Evolutionary conservation across 2,113 vertebrate species (phyloP), one percentile per base, ranked within the genome.

Genomic region (Aspidoscelis tigris): DNA sequence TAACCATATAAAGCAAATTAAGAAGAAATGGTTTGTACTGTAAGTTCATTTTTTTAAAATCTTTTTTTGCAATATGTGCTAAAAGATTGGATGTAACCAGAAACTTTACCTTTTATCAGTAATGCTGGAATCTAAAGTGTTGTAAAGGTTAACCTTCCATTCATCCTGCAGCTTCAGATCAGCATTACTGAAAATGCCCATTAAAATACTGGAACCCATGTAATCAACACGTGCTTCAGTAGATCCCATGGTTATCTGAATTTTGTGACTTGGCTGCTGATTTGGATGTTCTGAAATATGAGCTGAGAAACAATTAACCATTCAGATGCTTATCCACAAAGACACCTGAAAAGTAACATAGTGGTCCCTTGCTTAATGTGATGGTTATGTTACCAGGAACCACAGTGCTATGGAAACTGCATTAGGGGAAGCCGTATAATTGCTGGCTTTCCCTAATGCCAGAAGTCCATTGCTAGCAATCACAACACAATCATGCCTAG

Each of bases 241-340:
- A n/a, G 99, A 99, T 81, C 99, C 99, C 98, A 99, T 98, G 10
- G 99, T 99, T 93, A 99, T 98, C 91, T 99, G 98, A 92, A 99
- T 99, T 95, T 99, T 99, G 87, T 99, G 99, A 93, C 95, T 98
- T 83, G 99, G 99, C 80, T 99, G 98, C 89, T 99, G 98, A 93
- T 98, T 99, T 21, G 98, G 99, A 87, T 99, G 99, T 91, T 99
- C 98, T 4, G 98, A 99, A 95, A 99, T 99, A 93, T 99, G 98
- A 85, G 97, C 99, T 99, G 69, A 41, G 93, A 92, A 0, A 90
- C 66, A 93, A 91, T 72, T 8, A 89, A 58, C 50, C 81, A 88
- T 78, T 70, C 66, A 86, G 22, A 41, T 71, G 68, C 43, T 80
- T 74, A 79, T 82, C 82, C 33, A 50, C 14, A 73, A 85, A 78